Base-by-base conservation (phyloP, 2,797 vertebrate species). In the Chrysocyon brachyurus region DNA sequence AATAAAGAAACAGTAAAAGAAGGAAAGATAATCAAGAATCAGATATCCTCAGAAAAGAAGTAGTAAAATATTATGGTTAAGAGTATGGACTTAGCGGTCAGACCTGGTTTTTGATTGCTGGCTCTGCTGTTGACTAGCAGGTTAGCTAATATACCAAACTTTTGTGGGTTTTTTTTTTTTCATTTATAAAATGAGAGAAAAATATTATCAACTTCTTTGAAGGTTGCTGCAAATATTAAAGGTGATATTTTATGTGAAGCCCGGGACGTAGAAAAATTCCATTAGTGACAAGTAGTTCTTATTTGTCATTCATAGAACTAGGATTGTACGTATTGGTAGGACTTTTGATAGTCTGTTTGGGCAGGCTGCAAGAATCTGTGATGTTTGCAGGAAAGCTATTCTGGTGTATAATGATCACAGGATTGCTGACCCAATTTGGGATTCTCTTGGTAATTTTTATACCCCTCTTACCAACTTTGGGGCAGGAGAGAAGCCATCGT, bases 361-460 rank as follows among this genome's bases (percentile, higher is more conserved):
- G n/a, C 46, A 10, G 40, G 11, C 78, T 85, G 21, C 31, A 81
- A 46, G 64, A n/a, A 92, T 77, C 91, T 86, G 61, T 83, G 70
- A 70, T 36, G 33, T 70, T 19, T 63, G 17, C 26, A 84, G 68
- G 28, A 73, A 52, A 26, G 16, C 52, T 92, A 1, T 52, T 22
- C 49, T 90, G 15, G 22, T 54, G 3, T 88, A 11, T 82, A 73
- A 28, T 14, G 64, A 66, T 70, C 19, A 57, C 2, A 1, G 70
- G 16, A n/a, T 36, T 7, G 21, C 15, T 61, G 19, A 49, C 36
- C 0, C 40, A 46, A 46, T 56, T 61, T 79, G 84, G 46, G 61
- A 56, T 49, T 78, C 57, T 96, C 56, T 87, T 90, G 70, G 64
- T 90, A 63, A 90, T 87, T 90, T 90, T 95, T 68, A 59, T 64